Percentiles rank a stretch among this genome's conserved stretches.
phyloP scores from a whole-genome alignment of 2,888 invertebrate species.

The Melikaiella ostensackeni region DNA sequence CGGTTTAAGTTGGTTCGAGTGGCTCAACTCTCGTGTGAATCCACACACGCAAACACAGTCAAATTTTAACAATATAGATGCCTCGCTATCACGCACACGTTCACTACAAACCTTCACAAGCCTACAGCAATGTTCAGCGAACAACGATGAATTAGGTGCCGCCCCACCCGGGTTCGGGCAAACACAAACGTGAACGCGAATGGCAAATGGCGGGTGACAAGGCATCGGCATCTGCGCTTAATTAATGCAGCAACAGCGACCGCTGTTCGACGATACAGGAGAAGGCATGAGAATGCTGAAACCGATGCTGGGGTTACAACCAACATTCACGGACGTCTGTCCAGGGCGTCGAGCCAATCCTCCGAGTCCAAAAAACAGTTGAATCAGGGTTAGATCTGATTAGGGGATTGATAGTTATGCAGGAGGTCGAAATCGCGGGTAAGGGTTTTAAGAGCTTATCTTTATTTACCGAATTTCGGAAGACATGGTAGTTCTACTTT shows the following conservation, averaged over 20 bases:
- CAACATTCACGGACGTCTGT: background rate
- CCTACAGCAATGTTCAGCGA: constrained; percentile 50
- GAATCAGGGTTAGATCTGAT: background rate
- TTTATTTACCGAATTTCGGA: background rate
- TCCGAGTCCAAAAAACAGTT: background rate
- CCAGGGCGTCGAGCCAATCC: background rate
- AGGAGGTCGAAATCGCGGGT: background rate
- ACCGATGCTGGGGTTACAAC: constrained; percentile 35
- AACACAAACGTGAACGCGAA: constrained; percentile 60
- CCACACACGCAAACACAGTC: background rate
- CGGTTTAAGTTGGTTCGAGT: constrained; percentile 35
- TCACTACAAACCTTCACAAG: background rate
- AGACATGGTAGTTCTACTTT: too few relatives aligned
- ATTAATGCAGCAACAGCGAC: constrained; percentile 62
- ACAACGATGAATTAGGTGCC: constrained; percentile 63
- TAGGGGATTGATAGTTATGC: background rate
- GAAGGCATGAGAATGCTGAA: constrained; percentile 55
- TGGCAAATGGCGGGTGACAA: constrained; percentile 68
- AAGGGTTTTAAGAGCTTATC: background rate
- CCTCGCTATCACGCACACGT: background rate
- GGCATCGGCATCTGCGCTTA: constrained; percentile 69
- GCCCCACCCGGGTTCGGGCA: constrained; percentile 52
- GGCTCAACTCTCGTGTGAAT: constrained; percentile 22
- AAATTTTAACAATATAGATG: background rate
- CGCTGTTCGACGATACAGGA: constrained; percentile 49